A percentile compares a stretch with the other conserved stretches of the same genome.
Conservation (phyloP, 2,797 vertebrate species). For the Semotilus atromaculatus region DNA sequence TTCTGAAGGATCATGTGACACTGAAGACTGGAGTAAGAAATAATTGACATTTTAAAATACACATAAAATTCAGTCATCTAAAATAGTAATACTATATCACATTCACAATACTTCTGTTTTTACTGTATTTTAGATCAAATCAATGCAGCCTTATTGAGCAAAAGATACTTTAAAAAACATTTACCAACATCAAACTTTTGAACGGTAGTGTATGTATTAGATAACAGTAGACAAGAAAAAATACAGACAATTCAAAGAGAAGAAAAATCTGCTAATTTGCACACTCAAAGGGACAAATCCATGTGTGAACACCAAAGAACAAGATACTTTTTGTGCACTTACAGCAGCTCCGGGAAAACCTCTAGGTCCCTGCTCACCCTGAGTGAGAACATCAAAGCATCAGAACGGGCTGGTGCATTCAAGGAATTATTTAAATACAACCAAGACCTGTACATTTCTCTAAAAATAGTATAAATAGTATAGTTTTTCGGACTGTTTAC, state of each 20-base stretch:
- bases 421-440: neutral
- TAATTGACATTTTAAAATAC: neutral
- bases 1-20: neutral
- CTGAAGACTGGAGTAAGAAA: neutral
- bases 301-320: neutral
- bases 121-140: neutral
- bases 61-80: neutral
- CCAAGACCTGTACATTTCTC: neutral
- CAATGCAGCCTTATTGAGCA: neutral
- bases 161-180: neutral
- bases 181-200: neutral
- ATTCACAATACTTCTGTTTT: neutral
- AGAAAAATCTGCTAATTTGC: neutral
- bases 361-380: constrained; percentile 78
- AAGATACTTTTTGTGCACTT: constrained; percentile 44
- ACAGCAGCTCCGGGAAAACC: constrained; percentile 71
- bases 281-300: neutral
- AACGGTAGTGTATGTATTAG: neutral
- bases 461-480: neutral
- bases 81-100: neutral
- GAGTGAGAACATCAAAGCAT: constrained; percentile 18
- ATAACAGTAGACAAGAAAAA: neutral
- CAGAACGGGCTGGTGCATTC: neutral
- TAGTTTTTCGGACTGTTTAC: neutral
- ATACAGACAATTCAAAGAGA: constrained; percentile 12